Base-by-base conservation (phyloP, 2,113 vertebrate genomes). In the Pteruthius melanotis region DNA sequence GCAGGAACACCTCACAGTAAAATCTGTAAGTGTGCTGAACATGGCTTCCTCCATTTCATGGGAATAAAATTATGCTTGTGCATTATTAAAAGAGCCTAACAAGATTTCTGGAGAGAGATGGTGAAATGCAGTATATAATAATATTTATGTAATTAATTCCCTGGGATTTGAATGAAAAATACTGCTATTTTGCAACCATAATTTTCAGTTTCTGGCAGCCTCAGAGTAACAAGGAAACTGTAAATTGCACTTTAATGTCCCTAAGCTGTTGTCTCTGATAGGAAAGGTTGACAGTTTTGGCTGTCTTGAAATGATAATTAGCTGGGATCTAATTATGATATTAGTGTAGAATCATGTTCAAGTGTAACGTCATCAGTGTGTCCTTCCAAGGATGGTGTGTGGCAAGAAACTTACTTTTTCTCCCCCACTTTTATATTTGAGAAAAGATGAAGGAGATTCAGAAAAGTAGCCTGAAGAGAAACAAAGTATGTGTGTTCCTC, bases 121-220 rank as follows among this genome's bases (percentile, higher is more conserved):
- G 26, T 86, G 57, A 93, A 89, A 72, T 76, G 57, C 13, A 35
- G 16, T 76, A 33, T 82, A 33, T 71, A 69, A 57, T 37, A 78
- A 33, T 94, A 52, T 74, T 89, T 83, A 65, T 69, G 66, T 72
- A 69, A 87, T 91, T 89, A 92, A 68, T 39, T 69, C 18, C 24
- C 86, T 91, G 71, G 40, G 83, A 90, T 91, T 95, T 80, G 72
- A 72, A 77, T 86, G 59, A 88, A 92, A 94, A 90, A 80, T 57
- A 56, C 45, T 87, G 65, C 35, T 42, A 5, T 79, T 90, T 96
- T 79, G 33, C 64, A 65, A 57, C 35, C 15, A 20, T 71, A 66
- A 71, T 84, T 97, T 89, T 85, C 3, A 63, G 66, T 83, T 92
- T 86, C 56, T 90, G 61, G 10, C 49, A 92, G 15, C 53, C 28